Evolutionary conservation across 2,113 vertebrate genomes (phyloP), one percentile per base, ranked within the genome.

Genomic region (Epinephelus cyanopodus): DNA sequence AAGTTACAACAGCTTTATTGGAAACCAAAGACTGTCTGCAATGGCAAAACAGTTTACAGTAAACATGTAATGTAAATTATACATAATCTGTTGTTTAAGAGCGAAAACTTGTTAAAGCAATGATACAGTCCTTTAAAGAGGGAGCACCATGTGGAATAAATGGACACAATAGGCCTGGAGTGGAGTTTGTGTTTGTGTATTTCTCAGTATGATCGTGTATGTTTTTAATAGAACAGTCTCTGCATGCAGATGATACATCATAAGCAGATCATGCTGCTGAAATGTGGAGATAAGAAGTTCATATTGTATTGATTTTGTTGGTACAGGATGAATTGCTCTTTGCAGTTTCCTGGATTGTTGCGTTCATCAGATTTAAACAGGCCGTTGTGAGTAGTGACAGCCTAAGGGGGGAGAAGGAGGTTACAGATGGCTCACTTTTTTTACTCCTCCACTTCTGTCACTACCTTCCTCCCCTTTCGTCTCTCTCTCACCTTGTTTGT

Each of bases 401-500:
- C 67, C 47, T 65, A 6, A 39, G 57, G 29, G 29, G 29, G 29
- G 19, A 66, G 60, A 73, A 17, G 1, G 23, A 77, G 42, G 25
- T n/a, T 33, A 70, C 23, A 76, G 29, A 21, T 33, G 45, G 73
- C 47, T 65, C 33, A 29, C 39, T 53, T 69, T n/a, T n/a, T 89
- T 85, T 79, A 42, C 58, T 65, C 18, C n/a, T 69, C 39, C 10
- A 29, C 21, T 64, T 72, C 33, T 77, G 60, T 81, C 62, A 62
- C 52, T 73, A 57, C 27, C 33, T 25, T 61, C 27, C 56, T 73
- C 11, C 14, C 18, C 56, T 56, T 37, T 47, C 61, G 54, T 21
- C 62, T 42, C 61, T 42, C 61, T 60, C 33, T 62, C 18, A n/a
- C 18, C 60, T 78, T 62, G 70, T 82, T 84, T 82, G 66, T 75